Evolutionary conservation across 2,888 invertebrate genomes (phyloP).

Genomic region (Anoncus sp.): DNA sequence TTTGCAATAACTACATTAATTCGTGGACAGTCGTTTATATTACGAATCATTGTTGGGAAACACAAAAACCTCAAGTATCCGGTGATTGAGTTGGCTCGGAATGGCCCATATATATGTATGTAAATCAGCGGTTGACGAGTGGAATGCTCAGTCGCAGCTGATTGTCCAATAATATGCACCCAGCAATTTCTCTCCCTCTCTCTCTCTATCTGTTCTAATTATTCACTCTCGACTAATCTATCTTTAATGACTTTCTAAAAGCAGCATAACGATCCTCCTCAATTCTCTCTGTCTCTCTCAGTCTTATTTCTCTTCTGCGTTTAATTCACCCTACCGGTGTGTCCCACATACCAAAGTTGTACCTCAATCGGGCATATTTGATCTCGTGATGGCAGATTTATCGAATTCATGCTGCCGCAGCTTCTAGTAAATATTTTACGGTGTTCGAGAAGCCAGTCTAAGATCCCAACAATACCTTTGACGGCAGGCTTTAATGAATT

Average conservation of each 20-base stretch:
- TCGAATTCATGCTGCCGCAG: too few relatives aligned
- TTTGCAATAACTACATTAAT: too few relatives aligned
- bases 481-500: neutral
- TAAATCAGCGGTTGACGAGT: constrained; percentile 24
- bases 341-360: constrained; percentile 23
- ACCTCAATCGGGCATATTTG: neutral
- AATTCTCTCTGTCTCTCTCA: neutral
- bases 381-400: too few relatives aligned
- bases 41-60: too few relatives aligned
- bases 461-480: neutral
- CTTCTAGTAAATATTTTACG: too few relatives aligned
- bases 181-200: constrained; percentile 26
- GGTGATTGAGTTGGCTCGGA: too few relatives aligned
- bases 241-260: constrained; percentile 49
- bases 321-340: neutral
- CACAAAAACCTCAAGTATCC: too few relatives aligned
- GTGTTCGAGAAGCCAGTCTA: too few relatives aligned
- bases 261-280: constrained; percentile 27
- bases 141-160: constrained; percentile 22
- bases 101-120: constrained; percentile 7
- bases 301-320: neutral
- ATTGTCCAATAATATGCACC: constrained; percentile 42
- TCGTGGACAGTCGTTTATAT: too few relatives aligned
- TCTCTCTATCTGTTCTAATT: constrained; percentile 24
- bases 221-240: constrained; percentile 45